Evolutionary conservation across 2,797 vertebrate species (phyloP).

Genomic region (Serranus cabrilla): DNA sequence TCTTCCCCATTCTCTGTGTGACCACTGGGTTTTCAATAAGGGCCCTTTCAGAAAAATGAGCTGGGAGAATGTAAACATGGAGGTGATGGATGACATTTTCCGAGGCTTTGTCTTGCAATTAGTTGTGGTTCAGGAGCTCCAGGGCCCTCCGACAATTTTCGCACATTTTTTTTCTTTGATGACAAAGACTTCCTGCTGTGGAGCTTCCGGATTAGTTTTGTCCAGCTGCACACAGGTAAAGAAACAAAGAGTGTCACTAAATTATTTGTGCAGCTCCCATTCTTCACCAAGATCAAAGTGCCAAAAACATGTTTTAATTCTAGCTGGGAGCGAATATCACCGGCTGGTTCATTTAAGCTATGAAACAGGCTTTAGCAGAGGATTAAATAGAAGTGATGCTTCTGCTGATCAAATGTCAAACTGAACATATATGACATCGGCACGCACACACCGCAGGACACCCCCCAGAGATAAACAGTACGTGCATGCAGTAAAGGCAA

Average conservation of each 20-base stretch:
- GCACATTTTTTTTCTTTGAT: constrained; percentile 27
- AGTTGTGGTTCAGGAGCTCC: constrained; percentile 62
- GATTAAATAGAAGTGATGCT: constrained; percentile 14
- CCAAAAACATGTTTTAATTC: constrained; percentile 3
- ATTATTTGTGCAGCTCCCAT: constrained; percentile 3
- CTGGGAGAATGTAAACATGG: constrained; percentile 55
- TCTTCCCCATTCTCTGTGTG: constrained; percentile 34
- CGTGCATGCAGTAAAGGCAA: constrained; percentile 30
- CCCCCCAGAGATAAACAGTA: not conserved
- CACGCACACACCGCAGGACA: constrained; percentile 6
- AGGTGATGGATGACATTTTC: constrained; percentile 70
- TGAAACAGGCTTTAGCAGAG: constrained; percentile 10
- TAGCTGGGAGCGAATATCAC: not conserved
- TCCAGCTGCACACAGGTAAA: constrained; percentile 21
- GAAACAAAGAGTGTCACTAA: not conserved
- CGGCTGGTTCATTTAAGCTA: not conserved
- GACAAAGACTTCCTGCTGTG: constrained; percentile 50
- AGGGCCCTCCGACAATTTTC: constrained; percentile 9
- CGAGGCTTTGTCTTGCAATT: constrained; percentile 64
- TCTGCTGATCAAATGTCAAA: constrained; percentile 1
- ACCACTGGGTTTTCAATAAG: constrained; percentile 42
- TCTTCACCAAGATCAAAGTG: constrained; percentile 22
- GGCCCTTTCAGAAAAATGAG: constrained; percentile 48
- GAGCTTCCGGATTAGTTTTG: constrained; percentile 29
- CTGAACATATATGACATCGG: not conserved